A percentile compares a stretch with the other conserved stretches of the same genome.
phyloP scores from a whole-genome alignment of 1,140 invertebrate species.

The Drosophila subpulchrella region DNA sequence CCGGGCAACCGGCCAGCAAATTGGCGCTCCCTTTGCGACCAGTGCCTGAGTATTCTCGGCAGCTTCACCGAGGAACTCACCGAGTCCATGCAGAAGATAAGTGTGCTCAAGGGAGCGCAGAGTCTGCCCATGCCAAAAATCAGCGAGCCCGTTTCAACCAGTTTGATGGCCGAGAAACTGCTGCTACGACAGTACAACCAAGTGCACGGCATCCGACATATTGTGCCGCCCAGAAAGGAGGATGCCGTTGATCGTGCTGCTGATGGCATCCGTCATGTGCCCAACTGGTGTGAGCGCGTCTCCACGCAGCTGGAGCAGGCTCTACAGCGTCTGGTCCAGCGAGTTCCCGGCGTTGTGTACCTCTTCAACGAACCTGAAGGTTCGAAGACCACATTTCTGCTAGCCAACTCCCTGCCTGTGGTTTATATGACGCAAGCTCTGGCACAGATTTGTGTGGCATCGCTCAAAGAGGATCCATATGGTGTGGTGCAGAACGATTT shows the following conservation, averaged over 20 bases:
- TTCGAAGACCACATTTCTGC: constrained; percentile 87
- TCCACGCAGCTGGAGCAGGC: constrained; percentile 76
- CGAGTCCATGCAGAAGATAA: constrained; percentile 85
- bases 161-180: constrained; percentile 66
- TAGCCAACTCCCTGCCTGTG: constrained; percentile 88
- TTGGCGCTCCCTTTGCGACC: constrained; percentile 89
- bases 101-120: constrained; percentile 37
- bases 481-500: constrained; percentile 93
- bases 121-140: constrained; percentile 23
- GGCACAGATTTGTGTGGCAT: constrained; percentile 88
- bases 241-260: background rate
- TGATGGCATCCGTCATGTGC: constrained; percentile 46
- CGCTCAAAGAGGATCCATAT: constrained; percentile 90
- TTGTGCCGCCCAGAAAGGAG: constrained; percentile 3
- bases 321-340: constrained; percentile 81
- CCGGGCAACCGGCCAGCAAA: constrained; percentile 90
- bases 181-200: constrained; percentile 81
- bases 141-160: constrained; percentile 38
- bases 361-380: constrained; percentile 90
- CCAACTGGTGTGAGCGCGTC: constrained; percentile 81
- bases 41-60: constrained; percentile 87
- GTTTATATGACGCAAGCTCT: constrained; percentile 90
- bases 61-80: constrained; percentile 87
- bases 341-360: constrained; percentile 88
- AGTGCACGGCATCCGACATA: constrained; percentile 85